Conservation (phyloP, 2,797 vertebrate species). For the Halcyon leucocephala region DNA sequence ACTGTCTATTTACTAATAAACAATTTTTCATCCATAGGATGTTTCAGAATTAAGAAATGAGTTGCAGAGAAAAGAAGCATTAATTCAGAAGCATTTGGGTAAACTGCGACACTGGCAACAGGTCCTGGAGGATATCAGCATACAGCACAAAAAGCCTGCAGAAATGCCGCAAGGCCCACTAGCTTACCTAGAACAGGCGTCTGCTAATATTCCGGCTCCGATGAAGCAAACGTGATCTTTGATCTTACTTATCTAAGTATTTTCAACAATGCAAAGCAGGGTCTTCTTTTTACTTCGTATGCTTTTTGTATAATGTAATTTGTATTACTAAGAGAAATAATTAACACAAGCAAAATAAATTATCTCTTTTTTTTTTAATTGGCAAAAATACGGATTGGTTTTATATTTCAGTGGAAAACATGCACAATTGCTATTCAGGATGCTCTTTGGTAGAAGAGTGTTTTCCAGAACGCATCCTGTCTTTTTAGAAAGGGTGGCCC, state of each 20-base stretch:
- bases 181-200: constrained; percentile 94
- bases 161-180: constrained; percentile 91
- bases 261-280: neutral
- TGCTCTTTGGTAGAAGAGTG: neutral
- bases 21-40: constrained; percentile 79
- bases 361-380: accelerated
- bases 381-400: neutral
- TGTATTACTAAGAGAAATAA: neutral
- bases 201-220: constrained; percentile 92
- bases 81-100: constrained; percentile 94
- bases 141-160: constrained; percentile 91
- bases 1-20: neutral
- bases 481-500: neutral
- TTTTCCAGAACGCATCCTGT: neutral
- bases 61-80: constrained; percentile 91
- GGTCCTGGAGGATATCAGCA: constrained; percentile 92
- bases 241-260: neutral
- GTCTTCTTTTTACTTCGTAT: neutral
- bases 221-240: constrained; percentile 86
- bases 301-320: constrained; percentile 14
- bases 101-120: constrained; percentile 97
- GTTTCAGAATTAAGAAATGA: constrained; percentile 95
- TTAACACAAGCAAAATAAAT: neutral
- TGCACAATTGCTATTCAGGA: neutral
- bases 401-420: neutral